Conservation (phyloP, 2,113 vertebrate genomes). For the Hucho hucho region DNA sequence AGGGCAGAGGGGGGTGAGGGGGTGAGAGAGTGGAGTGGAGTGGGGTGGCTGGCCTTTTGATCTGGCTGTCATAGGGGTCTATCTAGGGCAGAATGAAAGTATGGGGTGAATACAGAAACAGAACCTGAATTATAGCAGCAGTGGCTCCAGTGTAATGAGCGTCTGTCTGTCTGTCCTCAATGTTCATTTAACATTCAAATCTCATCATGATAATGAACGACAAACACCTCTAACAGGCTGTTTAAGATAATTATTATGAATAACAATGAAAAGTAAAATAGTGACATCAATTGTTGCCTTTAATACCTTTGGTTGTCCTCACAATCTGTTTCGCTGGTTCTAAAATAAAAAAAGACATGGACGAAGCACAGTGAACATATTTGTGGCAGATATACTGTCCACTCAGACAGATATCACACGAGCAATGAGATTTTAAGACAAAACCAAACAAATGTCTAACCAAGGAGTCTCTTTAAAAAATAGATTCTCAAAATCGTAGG, state of each 20-base stretch:
- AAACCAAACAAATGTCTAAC: too few relatives aligned
- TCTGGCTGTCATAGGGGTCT: constrained; percentile 47
- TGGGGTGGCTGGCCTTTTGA: constrained; percentile 47
- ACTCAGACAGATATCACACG: too few relatives aligned
- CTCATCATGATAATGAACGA: too few relatives aligned
- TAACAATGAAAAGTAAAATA: background rate
- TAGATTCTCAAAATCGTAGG: background rate
- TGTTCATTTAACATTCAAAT: background rate
- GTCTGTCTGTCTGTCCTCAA: background rate
- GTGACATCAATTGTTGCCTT: constrained; percentile 37
- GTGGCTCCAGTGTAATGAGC: background rate
- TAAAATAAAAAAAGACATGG: constrained; percentile 48
- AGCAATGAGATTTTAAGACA: too few relatives aligned
- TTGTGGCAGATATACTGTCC: constrained; percentile 1
- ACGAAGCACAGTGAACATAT: too few relatives aligned
- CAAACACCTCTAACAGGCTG: constrained; percentile 25
- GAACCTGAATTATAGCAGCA: background rate
- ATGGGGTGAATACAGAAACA: background rate
- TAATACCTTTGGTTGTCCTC: constrained; percentile 67
- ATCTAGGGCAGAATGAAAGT: constrained; percentile 53
- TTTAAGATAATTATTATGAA: constrained; percentile 62
- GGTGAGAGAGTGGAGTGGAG: constrained; percentile 10
- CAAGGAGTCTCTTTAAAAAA: too few relatives aligned
- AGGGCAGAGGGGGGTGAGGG: constrained; percentile 16
- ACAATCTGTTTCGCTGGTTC: constrained; percentile 82